Evolutionary conservation across 2,113 vertebrate genomes (phyloP), one percentile per base, ranked within the genome.

Genomic region (Semnornis frantzii): DNA sequence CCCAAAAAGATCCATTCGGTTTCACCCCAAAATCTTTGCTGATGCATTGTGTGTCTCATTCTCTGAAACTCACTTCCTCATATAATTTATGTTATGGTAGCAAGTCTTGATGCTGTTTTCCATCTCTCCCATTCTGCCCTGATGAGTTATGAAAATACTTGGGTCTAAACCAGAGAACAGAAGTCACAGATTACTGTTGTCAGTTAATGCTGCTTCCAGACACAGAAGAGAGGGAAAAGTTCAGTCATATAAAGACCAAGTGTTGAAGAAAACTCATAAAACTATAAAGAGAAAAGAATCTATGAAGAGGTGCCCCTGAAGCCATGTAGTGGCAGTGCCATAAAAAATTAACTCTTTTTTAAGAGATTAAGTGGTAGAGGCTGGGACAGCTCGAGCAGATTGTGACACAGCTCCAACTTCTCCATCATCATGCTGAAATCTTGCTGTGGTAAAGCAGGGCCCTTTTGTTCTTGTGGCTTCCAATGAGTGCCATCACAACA

Each of bases 61-160:
- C 55, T 37, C 28, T 65, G 30, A 37, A 0, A 1, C 57, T 77
- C 33, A 66, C 3, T 18, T 54, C 18, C 28, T 60, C 0, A 1
- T 24, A 46, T 23, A n/a, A 70, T 54, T 59, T 82, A 34, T 46
- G 46, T 39, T 55, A 31, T 23, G 30, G 52, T 15, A 60, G 34
- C 37, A 87, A 60, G 34, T 13, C 44, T 71, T 65, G 57, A 48
- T 79, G 73, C 23, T 68, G 14, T 50, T 73, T 92, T 58, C 46
- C 18, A n/a, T 10, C 60, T 74, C 34, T 79, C 54, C 18, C 9
- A 10, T 10, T 42, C 71, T 59, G 64, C 19, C 23, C 33, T 10
- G 16, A 9, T 54, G 31, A 74, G 12, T 63, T 52, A 37, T 57
- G 34, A 79, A 79, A 70, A 57, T 46, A 79, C 12, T 37, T 88